phyloP scores from a whole-genome alignment of 2,113 vertebrate species.

The Galeopterus variegatus region DNA sequence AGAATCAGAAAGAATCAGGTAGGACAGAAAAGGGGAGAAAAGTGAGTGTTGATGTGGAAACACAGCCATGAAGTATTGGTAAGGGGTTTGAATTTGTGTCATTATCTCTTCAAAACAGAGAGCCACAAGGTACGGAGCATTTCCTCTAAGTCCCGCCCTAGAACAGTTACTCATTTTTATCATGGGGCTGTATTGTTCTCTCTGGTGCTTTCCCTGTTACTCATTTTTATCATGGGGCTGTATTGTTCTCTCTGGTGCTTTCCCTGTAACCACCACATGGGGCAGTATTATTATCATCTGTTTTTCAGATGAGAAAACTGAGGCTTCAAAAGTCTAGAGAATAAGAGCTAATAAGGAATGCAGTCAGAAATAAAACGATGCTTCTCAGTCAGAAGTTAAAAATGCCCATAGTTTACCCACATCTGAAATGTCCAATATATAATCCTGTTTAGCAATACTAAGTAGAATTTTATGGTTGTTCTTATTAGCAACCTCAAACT shows the following conservation, averaged over 20 bases:
- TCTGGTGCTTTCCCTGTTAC: too few relatives aligned
- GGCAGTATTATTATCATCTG: not conserved
- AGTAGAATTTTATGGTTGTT: not conserved
- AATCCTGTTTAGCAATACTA: not conserved
- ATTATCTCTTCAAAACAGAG: not conserved
- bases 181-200: too few relatives aligned
- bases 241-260: not conserved
- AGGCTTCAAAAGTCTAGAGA: not conserved
- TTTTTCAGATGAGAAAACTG: not conserved
- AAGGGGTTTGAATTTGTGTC: not conserved
- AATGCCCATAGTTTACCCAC: not conserved
- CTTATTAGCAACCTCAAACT: not conserved
- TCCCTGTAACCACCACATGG: not conserved
- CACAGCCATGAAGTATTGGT: not conserved
- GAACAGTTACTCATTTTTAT: not conserved
- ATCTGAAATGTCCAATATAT: not conserved
- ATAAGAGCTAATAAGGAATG: not conserved
- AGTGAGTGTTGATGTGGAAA: not conserved
- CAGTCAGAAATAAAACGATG: not conserved
- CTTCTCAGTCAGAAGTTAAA: not conserved
- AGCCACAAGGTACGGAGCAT: not conserved
- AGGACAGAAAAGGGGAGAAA: not conserved
- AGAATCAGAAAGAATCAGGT: not conserved
- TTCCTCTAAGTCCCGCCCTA: not conserved
- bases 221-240: accelerated